Conservation (phyloP, 2,113 vertebrate genomes). For the Glaucomys volans region DNA sequence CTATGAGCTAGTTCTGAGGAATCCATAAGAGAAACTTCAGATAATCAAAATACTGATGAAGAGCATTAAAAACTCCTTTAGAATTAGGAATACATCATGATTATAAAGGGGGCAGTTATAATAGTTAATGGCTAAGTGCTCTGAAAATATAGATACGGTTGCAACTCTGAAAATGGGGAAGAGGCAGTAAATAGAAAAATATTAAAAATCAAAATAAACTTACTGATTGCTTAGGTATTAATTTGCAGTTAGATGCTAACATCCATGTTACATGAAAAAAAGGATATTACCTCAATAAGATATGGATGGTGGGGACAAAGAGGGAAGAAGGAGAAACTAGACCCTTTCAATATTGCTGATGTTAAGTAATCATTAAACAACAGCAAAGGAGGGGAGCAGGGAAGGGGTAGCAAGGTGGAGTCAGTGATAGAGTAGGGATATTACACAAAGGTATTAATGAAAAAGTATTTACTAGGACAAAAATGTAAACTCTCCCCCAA, state of each 20-base stretch:
- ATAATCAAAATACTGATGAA: not conserved
- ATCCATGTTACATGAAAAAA: not conserved
- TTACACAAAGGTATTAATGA: not conserved
- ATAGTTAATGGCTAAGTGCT: not conserved
- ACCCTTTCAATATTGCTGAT: not conserved
- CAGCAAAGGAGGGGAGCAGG: not conserved
- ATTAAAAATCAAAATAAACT: not conserved
- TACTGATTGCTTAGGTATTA: not conserved
- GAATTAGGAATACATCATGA: not conserved
- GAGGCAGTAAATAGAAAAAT: not conserved
- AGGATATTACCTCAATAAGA: not conserved
- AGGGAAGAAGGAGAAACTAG: not conserved
- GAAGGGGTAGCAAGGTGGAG: not conserved
- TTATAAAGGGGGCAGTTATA: not conserved
- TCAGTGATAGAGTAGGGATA: not conserved
- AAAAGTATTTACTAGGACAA: not conserved
- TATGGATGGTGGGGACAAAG: not conserved
- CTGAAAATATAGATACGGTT: not conserved
- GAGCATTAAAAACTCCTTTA: not conserved
- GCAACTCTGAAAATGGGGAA: not conserved
- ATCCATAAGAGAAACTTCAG: not conserved
- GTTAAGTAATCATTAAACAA: not conserved
- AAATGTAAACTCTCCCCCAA: not conserved
- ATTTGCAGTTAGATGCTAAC: not conserved
- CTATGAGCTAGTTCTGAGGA: not conserved